These are phyloP conservation scores for Ploceus nigricollis DNA, from an alignment of 2,113 vertebrate species.

Conservation along the genomic window DNA sequence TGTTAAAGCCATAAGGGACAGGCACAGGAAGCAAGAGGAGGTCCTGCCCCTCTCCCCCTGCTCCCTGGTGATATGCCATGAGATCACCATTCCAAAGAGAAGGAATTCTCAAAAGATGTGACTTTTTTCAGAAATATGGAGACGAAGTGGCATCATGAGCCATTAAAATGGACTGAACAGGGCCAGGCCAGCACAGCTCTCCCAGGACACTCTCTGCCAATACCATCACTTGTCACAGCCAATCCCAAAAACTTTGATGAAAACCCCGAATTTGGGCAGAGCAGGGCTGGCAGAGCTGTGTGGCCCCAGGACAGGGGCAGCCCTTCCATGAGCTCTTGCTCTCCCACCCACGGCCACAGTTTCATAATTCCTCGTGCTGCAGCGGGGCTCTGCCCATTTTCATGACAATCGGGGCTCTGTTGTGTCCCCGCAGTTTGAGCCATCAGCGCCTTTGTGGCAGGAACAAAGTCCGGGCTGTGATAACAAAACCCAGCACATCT, in stretches of 20 bases:
- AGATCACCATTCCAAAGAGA: background rate
- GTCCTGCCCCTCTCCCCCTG: background rate
- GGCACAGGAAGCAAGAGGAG: background rate
- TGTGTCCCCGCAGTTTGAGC: conserved; percentile 27
- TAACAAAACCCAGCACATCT: conserved; percentile 24
- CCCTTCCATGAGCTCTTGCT: background rate
- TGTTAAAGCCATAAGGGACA: background rate
- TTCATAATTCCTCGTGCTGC: background rate
- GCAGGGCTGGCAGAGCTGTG: background rate
- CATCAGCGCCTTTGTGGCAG: conserved; percentile 47
- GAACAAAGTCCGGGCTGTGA: conserved; percentile 35
- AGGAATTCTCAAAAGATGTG: background rate
- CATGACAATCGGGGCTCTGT: conserved; percentile 58
- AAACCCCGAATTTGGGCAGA: background rate
- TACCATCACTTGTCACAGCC: background rate
- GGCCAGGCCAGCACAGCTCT: background rate
- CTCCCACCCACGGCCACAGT: background rate
- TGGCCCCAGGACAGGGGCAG: background rate
- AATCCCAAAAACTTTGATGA: background rate
- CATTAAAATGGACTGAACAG: background rate
- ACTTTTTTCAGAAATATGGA: background rate
- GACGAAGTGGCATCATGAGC: rapidly evolving
- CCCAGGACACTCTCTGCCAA: background rate
- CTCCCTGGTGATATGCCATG: background rate
- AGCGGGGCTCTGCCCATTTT: conserved; percentile 28